Percentiles rank a stretch among this genome's conserved stretches.
phyloP scores from a whole-genome alignment of 1,140 invertebrate species.

The Nasonia longicornis region DNA sequence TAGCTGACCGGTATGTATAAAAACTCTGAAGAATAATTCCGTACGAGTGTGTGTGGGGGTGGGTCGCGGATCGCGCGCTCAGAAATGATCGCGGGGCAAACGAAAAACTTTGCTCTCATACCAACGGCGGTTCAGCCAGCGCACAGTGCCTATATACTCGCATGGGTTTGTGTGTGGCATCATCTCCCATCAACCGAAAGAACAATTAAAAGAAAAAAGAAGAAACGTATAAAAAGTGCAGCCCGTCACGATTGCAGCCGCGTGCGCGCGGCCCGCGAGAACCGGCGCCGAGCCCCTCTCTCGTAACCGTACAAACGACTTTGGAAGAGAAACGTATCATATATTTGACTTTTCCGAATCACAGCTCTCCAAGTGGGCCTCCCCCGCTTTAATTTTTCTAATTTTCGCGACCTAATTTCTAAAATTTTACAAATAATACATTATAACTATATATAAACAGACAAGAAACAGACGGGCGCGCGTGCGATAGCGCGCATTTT shows the following conservation, averaged over 20 bases:
- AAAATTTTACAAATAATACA: conserved; percentile 12
- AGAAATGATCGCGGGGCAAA: conserved; percentile 45
- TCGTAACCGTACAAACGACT: neutral
- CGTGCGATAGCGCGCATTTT: neutral
- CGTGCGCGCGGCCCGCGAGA: neutral
- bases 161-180: conserved; percentile 9
- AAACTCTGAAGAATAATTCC: neutral
- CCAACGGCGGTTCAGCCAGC: conserved; percentile 44
- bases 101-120: conserved; percentile 25
- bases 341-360: conserved; percentile 20
- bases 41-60: conserved; percentile 17
- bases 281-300: neutral
- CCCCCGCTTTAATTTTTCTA: conserved; percentile 3
- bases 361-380: conserved; percentile 15
- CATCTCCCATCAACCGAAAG: conserved; percentile 12
- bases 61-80: conserved; percentile 33
- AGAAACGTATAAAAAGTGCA: conserved; percentile 31
- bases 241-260: conserved; percentile 7
- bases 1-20: neutral
- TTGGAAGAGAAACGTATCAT: neutral
- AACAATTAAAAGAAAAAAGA: conserved; percentile 34
- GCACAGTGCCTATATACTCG: conserved; percentile 44
- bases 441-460: neutral
- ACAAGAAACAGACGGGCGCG: conserved; percentile 18
- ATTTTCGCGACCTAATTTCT: conserved; percentile 1